Percentiles rank a stretch among this genome's conserved stretches.
phyloP scores from a whole-genome alignment of 2,888 invertebrate genomes.

The Catocala nupta region DNA sequence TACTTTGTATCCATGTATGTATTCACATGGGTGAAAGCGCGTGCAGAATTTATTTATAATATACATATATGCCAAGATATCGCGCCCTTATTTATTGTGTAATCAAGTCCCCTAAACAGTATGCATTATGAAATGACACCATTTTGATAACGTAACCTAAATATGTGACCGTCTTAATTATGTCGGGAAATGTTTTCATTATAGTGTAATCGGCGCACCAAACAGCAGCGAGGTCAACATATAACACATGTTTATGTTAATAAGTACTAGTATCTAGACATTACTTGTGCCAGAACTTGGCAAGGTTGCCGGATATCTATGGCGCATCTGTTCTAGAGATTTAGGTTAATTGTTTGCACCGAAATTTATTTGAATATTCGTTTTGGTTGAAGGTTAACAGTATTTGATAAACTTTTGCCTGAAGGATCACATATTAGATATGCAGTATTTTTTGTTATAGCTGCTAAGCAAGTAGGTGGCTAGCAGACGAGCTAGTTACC shows the following conservation, averaged over 20 bases:
- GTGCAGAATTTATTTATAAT: no score
- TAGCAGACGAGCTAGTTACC: no score
- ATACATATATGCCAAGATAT: no score
- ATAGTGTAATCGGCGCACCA: constrained; percentile 28
- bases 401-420: no score
- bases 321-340: constrained; percentile 2
- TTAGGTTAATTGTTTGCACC: constrained; percentile 9
- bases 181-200: constrained; percentile 44
- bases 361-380: neutral
- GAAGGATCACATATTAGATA: no score
- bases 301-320: constrained; percentile 11
- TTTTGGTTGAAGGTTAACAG: neutral
- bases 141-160: constrained; percentile 15
- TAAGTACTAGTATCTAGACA: constrained; percentile 15
- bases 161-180: constrained; percentile 36
- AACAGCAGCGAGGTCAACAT: constrained; percentile 33
- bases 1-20: no score
- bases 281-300: constrained; percentile 10
- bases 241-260: constrained; percentile 26
- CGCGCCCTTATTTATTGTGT: no score
- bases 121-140: neutral
- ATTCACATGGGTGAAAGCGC: no score
- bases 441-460: no score
- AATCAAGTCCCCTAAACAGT: no score
- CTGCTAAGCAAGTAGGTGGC: no score